Base-by-base conservation (phyloP, 2,888 invertebrate species). In the Mesorhabditis spiculigera region DNA sequence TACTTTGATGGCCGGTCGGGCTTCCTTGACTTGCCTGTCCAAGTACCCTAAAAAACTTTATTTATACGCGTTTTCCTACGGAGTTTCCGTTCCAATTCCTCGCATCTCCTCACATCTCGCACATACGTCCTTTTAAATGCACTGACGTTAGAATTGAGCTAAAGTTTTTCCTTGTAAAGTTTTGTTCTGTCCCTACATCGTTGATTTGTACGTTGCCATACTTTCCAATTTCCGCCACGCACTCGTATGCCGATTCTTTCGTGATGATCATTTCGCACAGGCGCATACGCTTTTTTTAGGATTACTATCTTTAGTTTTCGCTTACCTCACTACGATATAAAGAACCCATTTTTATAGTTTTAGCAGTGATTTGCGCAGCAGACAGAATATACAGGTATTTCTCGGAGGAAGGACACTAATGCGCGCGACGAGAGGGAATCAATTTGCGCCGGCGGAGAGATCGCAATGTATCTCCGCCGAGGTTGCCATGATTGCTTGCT, bases 51-150 rank as follows among this genome's bases (percentile, higher is more conserved):
- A 66, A 73, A 66, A 43, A 67, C 16, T 8, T 13, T 6, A 5
- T 43, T 43, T 66, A 5, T 41, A 5, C 65, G 4, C 16, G 5
- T 10, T n/a, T 28, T 43, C 42, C 5, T n/a, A 75, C 81, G 87
- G 87, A 77, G 42, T 76, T 78, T 82, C 13, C 81, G 63, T 68
- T 80, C 96, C 87, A 97, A 96, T 88, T 97, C 96, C 88, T 96
- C 96, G 87, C 96, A 96, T 68, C 96, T 91, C 68, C 95, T 91
- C 63, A 96, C 94, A 88, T 97, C 96, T 88, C 94, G 94, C 73
- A 96, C 96, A 88, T 95, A 96, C 87, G 95, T 95, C 75, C 95
- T 90, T 91, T 96, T 95, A 87, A 96, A 28, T 28, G 28, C 28
- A 28, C 28, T 28, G 28, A 28, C 28, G 28, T 28, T 28, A 28